These are phyloP conservation scores for Megalops cyprinoides DNA, from an alignment of 2,797 vertebrate genomes.

Conservation along the genomic window DNA sequence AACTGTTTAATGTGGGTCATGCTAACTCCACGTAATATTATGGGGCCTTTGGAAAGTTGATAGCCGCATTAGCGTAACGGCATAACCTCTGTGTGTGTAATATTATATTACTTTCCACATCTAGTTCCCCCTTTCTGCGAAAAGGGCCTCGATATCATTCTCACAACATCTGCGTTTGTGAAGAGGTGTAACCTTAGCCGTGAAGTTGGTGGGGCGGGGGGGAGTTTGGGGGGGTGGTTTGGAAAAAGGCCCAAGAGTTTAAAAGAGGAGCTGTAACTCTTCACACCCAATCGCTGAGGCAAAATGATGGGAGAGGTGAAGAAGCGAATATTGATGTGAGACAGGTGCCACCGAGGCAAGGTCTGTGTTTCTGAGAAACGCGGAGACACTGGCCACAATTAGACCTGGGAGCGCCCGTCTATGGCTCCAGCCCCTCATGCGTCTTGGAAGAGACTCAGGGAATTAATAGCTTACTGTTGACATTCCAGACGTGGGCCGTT, in stretches of 20 bases:
- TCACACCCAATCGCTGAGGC: background rate
- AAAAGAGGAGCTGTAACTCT: slow-evolving; percentile 10
- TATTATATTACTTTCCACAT: background rate
- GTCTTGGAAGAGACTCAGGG: slow-evolving; percentile 43
- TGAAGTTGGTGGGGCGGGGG: too few species aligned
- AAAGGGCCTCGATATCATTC: background rate
- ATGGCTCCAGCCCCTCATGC: slow-evolving; percentile 32
- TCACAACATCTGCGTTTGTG: background rate
- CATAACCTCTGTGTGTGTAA: background rate
- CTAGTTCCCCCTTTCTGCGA: background rate
- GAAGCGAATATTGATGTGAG: slow-evolving; percentile 44
- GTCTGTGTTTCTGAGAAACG: slow-evolving; percentile 47
- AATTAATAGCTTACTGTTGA: slow-evolving; percentile 54
- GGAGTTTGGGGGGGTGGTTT: background rate
- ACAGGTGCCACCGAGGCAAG: slow-evolving; percentile 50
- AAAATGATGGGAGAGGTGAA: background rate
- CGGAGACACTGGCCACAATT: slow-evolving; percentile 48
- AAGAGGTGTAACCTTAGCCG: background rate
- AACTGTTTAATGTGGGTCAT: background rate
- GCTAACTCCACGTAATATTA: background rate
- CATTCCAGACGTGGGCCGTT: slow-evolving; percentile 47
- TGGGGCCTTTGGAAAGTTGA: background rate
- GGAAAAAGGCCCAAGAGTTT: background rate
- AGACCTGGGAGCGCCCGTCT: slow-evolving; percentile 39
- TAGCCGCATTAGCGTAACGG: background rate